A percentile compares a stretch with the other conserved stretches of the same genome.
Evolutionary conservation across 1,140 invertebrate genomes (phyloP).

Genomic region (Calliopsis andreniformis): DNA sequence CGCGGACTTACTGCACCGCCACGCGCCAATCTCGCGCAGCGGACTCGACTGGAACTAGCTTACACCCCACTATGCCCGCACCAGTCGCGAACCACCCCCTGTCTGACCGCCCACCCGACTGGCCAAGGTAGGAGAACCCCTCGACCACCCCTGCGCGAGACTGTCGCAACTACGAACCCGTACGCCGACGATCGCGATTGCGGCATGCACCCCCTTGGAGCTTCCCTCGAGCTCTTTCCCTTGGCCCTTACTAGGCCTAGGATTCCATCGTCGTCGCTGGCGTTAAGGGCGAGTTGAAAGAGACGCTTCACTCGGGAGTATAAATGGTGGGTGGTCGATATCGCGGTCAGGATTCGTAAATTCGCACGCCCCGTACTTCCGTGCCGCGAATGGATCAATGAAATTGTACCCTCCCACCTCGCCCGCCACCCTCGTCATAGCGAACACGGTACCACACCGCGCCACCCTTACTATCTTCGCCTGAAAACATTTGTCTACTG

Average conservation of each 20-base stretch:
- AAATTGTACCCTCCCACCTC: slow-evolving; percentile 75
- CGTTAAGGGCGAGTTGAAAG: too few species aligned
- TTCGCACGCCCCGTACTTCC: slow-evolving; percentile 54
- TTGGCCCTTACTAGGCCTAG: neutral
- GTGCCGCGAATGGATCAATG: slow-evolving; percentile 77
- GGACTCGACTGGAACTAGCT: slow-evolving; percentile 73
- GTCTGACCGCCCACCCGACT: slow-evolving; percentile 6
- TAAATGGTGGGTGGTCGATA: slow-evolving; percentile 36
- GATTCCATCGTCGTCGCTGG: neutral
- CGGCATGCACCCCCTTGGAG: slow-evolving; percentile 11
- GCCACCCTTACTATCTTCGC: slow-evolving; percentile 73
- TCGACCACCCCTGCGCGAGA: slow-evolving; percentile 42
- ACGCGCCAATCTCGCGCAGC: slow-evolving; percentile 78
- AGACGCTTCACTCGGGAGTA: neutral
- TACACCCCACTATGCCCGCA: slow-evolving; percentile 64
- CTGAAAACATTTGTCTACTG: slow-evolving; percentile 75
- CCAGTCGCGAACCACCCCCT: slow-evolving; percentile 51
- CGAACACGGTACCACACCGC: slow-evolving; percentile 74
- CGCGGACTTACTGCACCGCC: slow-evolving; percentile 79
- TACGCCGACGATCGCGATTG: slow-evolving; percentile 37
- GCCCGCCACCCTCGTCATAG: slow-evolving; percentile 59
- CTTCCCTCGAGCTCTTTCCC: neutral
- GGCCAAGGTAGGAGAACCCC: too few species aligned
- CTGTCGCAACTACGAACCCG: slow-evolving; percentile 59
- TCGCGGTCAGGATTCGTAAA: slow-evolving; percentile 69